Evolutionary conservation across 2,113 vertebrate genomes (phyloP).

Genomic region (Anguilla rostrata): DNA sequence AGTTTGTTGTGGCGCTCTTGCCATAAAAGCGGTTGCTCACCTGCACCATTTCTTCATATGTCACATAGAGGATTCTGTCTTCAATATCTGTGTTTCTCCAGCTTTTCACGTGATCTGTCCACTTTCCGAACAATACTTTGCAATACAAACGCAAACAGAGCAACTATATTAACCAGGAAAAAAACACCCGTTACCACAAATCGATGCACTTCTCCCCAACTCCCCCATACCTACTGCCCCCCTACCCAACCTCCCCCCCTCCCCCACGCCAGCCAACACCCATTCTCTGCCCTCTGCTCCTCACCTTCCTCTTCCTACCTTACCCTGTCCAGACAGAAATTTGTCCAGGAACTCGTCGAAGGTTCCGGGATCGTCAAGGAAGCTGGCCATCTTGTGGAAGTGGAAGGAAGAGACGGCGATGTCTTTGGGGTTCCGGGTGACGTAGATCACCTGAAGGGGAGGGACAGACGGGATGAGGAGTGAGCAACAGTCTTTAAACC

Average conservation of each 20-base stretch:
- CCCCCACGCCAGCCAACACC: no score
- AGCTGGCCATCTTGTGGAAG: slow-evolving; percentile 71
- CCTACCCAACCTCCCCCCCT: no score
- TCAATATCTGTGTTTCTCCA: slow-evolving; percentile 61
- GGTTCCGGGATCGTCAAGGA: slow-evolving; percentile 71
- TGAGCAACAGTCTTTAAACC: no score
- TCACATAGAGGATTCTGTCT: slow-evolving; percentile 67
- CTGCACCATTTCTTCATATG: slow-evolving; percentile 72
- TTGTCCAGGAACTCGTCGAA: slow-evolving; percentile 70
- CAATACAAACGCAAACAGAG: slow-evolving; percentile 26
- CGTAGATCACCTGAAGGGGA: slow-evolving; percentile 63
- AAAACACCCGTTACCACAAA: not conserved
- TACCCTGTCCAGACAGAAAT: slow-evolving; percentile 68
- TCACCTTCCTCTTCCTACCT: slow-evolving; percentile 22
- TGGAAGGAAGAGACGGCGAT: slow-evolving; percentile 69
- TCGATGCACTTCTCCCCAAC: no score
- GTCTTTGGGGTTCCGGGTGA: slow-evolving; percentile 73
- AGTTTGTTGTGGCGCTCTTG: not conserved
- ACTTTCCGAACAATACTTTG: slow-evolving; percentile 74
- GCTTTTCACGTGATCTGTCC: slow-evolving; percentile 73
- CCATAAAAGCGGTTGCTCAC: slow-evolving; percentile 39
- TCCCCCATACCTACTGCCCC: no score
- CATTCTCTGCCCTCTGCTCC: no score
- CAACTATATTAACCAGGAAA: not conserved
- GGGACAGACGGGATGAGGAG: not conserved